Base-by-base conservation (phyloP, 2,797 vertebrate species). In the Gambusia yucatana region DNA sequence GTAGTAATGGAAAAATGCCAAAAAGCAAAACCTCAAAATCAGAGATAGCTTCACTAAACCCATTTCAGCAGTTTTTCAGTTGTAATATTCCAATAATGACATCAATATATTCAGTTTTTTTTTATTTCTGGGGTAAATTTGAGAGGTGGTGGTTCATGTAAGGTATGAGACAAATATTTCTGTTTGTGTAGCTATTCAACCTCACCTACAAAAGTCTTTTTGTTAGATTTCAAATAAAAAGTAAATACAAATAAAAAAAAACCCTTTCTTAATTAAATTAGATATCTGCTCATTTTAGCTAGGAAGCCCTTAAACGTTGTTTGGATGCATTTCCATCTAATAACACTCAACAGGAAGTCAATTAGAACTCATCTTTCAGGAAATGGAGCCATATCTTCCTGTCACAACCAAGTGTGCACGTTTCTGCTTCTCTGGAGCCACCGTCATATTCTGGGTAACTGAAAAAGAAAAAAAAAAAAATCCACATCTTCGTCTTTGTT, bases 371-470 rank as follows among this genome's bases (percentile, higher is more conserved):
- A 16, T 3, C 1, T 85, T 70, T 73, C 96, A 97, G 96, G 96
- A 96, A 90, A 88, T 94, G 92, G 96, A 97, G 86, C 95, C 96
- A 2, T 96, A 94, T 83, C 94, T 96, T 13, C 94, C 96, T 1
- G 0, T 93, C 59, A 82, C 81, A 76, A 95, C 88, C 93, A 95
- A 95, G 77, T 94, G 93, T 84, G 93, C 95, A 83, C 95, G 95
- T 71, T 95, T 94, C 91, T 95, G 89, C 86, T 78, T 96, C 39
- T 97, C 96, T n/a, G 87, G 77, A 72, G 88, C 95, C 79, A 96
- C 95, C 0, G 96, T 96, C 46, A 2, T 95, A 63, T 96, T 97
- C 88, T 96, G 96, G 96, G 96, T 96, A 91, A 95, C 67, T 77
- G 17, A 9, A 25, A 0, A 57, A 39, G 84, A 65, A 46, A 33